Percentiles rank a stretch among this genome's conserved stretches.
These are phyloP conservation scores for Mellilla xanthometata DNA, from an alignment of 2,888 invertebrate species.

Conservation along the genomic window DNA sequence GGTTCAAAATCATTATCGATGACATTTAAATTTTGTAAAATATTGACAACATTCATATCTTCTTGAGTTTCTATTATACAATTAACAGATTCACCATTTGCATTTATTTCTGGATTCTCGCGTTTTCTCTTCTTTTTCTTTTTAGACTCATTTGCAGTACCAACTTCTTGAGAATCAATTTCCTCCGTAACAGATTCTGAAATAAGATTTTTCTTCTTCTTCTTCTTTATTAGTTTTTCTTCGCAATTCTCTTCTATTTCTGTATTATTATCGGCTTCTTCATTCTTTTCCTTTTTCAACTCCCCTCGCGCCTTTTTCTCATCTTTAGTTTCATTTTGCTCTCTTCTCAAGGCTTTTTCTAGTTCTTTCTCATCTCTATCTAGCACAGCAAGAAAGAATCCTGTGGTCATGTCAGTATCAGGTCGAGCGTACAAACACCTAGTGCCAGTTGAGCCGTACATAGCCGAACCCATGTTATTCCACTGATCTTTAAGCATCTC, in stretches of 20 bases:
- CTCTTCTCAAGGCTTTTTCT: constrained; percentile 39
- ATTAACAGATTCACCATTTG: no score
- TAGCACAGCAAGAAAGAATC: constrained; percentile 97
- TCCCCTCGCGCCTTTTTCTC: not conserved
- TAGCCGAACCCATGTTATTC: constrained; percentile 85
- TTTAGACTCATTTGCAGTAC: constrained; percentile 28
- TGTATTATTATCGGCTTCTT: constrained; percentile 10
- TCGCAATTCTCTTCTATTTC: constrained; percentile 1
- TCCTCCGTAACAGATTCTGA: constrained; percentile 6
- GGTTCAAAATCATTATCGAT: not conserved
- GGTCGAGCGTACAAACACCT: constrained; percentile 91
- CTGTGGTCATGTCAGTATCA: constrained; percentile 91
- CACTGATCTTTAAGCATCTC: constrained; percentile 85
- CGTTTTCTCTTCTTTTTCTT: constrained; percentile 40
- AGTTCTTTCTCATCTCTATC: constrained; percentile 82
- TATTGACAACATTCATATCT: not conserved
- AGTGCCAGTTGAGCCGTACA: constrained; percentile 85
- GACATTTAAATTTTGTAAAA: constrained; percentile 8
- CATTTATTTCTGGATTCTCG: not conserved
- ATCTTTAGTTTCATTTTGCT: constrained; percentile 26
- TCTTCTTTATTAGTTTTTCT: constrained; percentile 28
- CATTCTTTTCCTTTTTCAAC: not conserved
- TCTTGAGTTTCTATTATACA: not conserved
- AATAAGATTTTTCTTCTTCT: constrained; percentile 1
- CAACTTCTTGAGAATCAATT: constrained; percentile 1